Percentiles rank a stretch among this genome's conserved stretches.
These are phyloP conservation scores for Pluvialis apricaria DNA, from an alignment of 2,113 vertebrate species.

Conservation along the genomic window DNA sequence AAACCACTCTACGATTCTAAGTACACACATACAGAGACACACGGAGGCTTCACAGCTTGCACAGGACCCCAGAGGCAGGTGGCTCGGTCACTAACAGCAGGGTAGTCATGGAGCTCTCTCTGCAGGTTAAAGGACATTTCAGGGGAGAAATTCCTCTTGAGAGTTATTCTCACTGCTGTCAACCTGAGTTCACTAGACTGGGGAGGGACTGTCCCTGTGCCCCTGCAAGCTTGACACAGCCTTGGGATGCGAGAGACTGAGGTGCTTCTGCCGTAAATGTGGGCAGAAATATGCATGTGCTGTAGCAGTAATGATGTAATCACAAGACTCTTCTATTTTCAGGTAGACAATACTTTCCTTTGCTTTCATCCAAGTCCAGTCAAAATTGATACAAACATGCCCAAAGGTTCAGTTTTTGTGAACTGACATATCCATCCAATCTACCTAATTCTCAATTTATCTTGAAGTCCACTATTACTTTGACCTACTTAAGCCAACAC, in stretches of 20 bases:
- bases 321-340: not conserved
- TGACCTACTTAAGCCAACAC: not conserved
- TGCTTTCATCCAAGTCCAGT: not conserved
- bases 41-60: no score
- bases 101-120: not conserved
- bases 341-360: not conserved
- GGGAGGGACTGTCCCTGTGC: not conserved
- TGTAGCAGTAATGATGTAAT: not conserved
- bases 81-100: no score
- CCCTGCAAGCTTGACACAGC: not conserved
- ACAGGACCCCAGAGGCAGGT: rapidly evolving
- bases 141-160: not conserved
- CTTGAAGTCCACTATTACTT: not conserved
- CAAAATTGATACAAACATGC: not conserved
- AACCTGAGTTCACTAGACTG: not conserved
- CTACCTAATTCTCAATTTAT: not conserved
- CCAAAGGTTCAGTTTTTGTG: not conserved
- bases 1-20: no score
- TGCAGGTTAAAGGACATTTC: not conserved
- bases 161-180: not conserved
- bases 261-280: not conserved
- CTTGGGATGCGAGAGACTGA: not conserved
- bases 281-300: rapidly evolving
- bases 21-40: rapidly evolving
- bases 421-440: not conserved